Conservation (phyloP, 2,113 vertebrate species). For the Grantiella picta region DNA sequence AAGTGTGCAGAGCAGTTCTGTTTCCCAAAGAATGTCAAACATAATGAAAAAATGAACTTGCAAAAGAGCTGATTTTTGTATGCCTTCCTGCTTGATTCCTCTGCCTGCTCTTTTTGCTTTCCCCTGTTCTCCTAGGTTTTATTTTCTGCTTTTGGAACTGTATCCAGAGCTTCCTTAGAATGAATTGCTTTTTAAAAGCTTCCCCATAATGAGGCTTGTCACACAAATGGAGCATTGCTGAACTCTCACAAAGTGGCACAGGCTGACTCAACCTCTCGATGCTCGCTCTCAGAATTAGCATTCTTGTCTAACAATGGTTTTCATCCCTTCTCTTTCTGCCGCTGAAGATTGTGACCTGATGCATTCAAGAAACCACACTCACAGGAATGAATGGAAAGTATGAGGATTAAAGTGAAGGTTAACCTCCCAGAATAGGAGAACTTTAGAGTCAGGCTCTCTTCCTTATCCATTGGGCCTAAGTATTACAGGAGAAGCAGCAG, state of each 20-base stretch:
- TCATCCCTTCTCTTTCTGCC: constrained; percentile 22
- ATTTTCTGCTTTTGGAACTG: constrained; percentile 32
- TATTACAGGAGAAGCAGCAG: background rate
- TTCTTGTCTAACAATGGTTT: constrained; percentile 31
- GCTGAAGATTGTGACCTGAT: background rate
- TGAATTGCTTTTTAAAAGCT: constrained; percentile 28
- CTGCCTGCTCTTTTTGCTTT: constrained; percentile 30
- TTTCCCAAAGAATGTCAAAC: constrained; percentile 30
- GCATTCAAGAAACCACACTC: background rate
- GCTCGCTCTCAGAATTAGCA: constrained; percentile 12
- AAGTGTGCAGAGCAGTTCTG: background rate
- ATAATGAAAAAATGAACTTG: constrained; percentile 51
- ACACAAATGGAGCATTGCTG: constrained; percentile 24
- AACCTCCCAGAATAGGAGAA: constrained; percentile 3
- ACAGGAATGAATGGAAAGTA: background rate
- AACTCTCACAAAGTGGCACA: constrained; percentile 14
- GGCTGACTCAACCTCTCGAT: background rate
- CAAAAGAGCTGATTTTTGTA: constrained; percentile 23
- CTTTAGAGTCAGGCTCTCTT: background rate
- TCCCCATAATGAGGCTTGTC: constrained; percentile 33
- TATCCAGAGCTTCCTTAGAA: background rate
- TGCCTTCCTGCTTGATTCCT: background rate
- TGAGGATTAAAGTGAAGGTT: constrained; percentile 42
- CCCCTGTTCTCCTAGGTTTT: background rate
- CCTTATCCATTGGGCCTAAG: background rate